A percentile compares a stretch with the other conserved stretches of the same genome.
Conservation (phyloP, 2,113 vertebrate genomes). For the Chaenocephalus aceratus region DNA sequence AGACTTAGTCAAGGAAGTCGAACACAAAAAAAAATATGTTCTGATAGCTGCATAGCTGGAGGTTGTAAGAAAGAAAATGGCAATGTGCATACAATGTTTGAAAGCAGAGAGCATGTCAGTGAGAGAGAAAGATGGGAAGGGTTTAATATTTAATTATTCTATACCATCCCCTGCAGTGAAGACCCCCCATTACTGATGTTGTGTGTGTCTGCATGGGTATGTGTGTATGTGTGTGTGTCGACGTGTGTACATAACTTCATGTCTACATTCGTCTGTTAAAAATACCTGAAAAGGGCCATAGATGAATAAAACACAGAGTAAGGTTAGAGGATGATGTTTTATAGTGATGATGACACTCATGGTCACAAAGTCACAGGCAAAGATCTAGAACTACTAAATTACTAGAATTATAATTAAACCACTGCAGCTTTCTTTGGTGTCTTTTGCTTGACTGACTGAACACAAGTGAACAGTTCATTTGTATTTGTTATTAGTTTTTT, state of each 20-base stretch:
- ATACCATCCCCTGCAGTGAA: constrained; percentile 49
- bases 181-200: constrained; percentile 38
- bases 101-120: not conserved
- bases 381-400: not conserved
- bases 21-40: constrained; percentile 15
- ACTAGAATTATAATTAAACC: constrained; percentile 22
- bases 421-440: not conserved
- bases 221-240: not conserved
- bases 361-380: not conserved
- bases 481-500: not conserved
- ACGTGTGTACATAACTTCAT: not conserved
- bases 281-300: not conserved
- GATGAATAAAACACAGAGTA: not conserved
- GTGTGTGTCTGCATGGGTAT: not conserved
- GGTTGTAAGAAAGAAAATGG: constrained; percentile 3
- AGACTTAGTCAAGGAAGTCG: too few species aligned
- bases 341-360: not conserved
- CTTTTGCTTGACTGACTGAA: not conserved
- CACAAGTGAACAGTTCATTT: not conserved
- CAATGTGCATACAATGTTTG: not conserved
- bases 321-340: not conserved
- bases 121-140: constrained; percentile 24
- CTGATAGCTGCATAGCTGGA: constrained; percentile 14
- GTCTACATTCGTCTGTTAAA: not conserved
- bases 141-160: constrained; percentile 63